Evolutionary conservation across 1,140 invertebrate genomes (phyloP), one percentile per base, ranked within the genome.

Genomic region (Spodoptera litura): DNA sequence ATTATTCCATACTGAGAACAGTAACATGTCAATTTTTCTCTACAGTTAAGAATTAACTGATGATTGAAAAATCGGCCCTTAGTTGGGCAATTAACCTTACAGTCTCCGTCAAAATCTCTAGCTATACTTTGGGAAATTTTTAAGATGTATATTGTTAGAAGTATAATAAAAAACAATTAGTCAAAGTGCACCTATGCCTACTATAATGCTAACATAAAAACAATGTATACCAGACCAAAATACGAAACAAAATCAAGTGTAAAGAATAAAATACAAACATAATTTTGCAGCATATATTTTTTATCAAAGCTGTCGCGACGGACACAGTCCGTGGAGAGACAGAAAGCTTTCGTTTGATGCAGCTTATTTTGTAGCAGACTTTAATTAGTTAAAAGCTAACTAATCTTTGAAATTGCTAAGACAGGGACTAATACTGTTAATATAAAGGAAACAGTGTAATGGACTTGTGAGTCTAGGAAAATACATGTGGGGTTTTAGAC

Each of bases 321-420:
- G 20, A 58, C 44, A 12, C 15, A 15, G 53, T 6, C 20, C 52
- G n/a, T 0, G 20, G 35, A 35, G 35, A 68, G 52, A 55, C 68
- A 25, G 49, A 68, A 5, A 62, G 15, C 64, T 66, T 51, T 27
- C 25, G n/a, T 64, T 49, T 71, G 64, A 68, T 61, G 38, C 56
- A 61, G 31, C 56, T 58, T 59, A 59, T 59, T 71, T 56, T 51
- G 12, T 8, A 27, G 68, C 31, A 31, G 13, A 56, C 53, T 73
- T 73, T 73, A 73, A 73, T 73, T 73, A 73, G 71, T 73, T 73
- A 73, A 73, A 73, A 73, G 71, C 71, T 13, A 12, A 38, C 27
- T 15, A 73, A 35, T 73, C 68, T 72, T 58, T 59, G 56, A 78
- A 70, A 70, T 49, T 61, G 59, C 35, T 61, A 31, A 61, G 59